A percentile compares a stretch with the other conserved stretches of the same genome.
Conservation (phyloP, 2,888 invertebrate species). For the Ryuthela nishihirai region DNA sequence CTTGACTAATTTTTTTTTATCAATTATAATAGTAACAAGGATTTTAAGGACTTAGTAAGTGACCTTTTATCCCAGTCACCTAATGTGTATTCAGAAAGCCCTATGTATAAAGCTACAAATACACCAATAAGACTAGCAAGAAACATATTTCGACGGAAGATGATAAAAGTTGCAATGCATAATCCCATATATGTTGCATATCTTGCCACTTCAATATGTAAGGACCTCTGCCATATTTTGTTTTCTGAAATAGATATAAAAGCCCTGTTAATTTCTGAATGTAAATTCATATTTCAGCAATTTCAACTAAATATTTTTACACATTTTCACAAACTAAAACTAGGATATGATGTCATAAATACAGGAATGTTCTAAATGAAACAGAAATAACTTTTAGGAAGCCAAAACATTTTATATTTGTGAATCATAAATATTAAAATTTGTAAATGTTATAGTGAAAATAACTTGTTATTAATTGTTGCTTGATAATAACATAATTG, state of each 20-base stretch:
- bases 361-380: too few species aligned
- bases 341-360: too few species aligned
- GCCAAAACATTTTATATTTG: too few species aligned
- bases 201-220: slow-evolving; percentile 55
- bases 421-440: too few species aligned
- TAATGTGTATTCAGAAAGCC: slow-evolving; percentile 69
- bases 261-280: slow-evolving; percentile 32
- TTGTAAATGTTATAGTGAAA: too few species aligned
- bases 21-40: slow-evolving; percentile 25
- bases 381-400: too few species aligned
- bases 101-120: slow-evolving; percentile 74
- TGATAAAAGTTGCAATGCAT: slow-evolving; percentile 76
- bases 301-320: too few species aligned
- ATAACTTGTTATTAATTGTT: too few species aligned
- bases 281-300: too few species aligned
- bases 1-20: not conserved
- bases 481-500: too few species aligned
- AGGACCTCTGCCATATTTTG: slow-evolving; percentile 27
- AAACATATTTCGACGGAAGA: slow-evolving; percentile 72
- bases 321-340: too few species aligned
- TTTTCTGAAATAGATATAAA: slow-evolving; percentile 21
- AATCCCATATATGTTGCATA: slow-evolving; percentile 82
- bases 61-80: slow-evolving; percentile 38
- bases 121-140: slow-evolving; percentile 74
- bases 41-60: slow-evolving; percentile 28